Base-by-base conservation (phyloP, 1,140 invertebrate genomes). In the Aphidius gifuensis region DNA sequence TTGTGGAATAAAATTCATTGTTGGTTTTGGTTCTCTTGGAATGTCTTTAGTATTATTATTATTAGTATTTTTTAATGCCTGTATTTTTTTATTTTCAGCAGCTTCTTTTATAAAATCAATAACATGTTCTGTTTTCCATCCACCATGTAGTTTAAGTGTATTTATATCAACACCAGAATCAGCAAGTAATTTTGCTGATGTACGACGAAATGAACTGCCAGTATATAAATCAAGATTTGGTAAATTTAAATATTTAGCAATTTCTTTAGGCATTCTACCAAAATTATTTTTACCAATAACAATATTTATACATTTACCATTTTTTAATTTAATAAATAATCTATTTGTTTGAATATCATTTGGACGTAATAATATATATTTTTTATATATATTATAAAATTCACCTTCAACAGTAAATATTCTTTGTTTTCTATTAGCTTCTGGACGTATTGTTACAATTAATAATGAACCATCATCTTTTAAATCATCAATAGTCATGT, bases 311-410 rank as follows among this genome's bases (percentile, higher is more conserved):
- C 73, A 78, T 64, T 71, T 72, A 39, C 66, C 69, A 42, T 70
- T 68, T 51, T 53, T 63, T 54, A 71, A 75, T 50, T 68, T 68
- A 48, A 76, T 11, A 58, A 71, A 71, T 61, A 73, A 72, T 60
- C 64, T 48, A 16, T 54, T 9, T 21, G 46, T 23, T 32, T 32
- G 2, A 32, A 32, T 32, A 32, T 32, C 23, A 32, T 32, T 32
- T 16, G 68, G 67, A 39, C 70, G 61, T 23, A 65, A 47, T 6
- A 16, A n/a, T 7, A 59, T 16, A 43, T 69, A 68, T 56, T 66
- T 68, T 54, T 63, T 65, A 40, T 59, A 57, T 47, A 69, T 62
- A 39, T 66, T 45, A 45, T 62, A 68, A 43, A 55, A 61, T 47
- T 66, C 56, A 23, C 53, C 62, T 9, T 44, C 43, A 7, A 69